Base-by-base conservation (phyloP, 2,113 vertebrate genomes). In the Phaethon lepturus region DNA sequence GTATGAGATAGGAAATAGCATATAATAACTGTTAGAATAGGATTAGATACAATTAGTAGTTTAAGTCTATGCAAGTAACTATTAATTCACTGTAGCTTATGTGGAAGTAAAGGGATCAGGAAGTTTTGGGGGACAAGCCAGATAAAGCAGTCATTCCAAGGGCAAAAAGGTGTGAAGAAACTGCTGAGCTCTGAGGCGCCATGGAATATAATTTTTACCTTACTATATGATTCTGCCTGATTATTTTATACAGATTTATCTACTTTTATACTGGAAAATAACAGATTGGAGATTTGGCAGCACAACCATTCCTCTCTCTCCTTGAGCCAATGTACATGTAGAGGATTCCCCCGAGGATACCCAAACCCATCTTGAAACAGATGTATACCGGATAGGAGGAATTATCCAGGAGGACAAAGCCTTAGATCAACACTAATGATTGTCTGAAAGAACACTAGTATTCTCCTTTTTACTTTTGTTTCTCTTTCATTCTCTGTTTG, bases 251-350 rank as follows among this genome's bases (percentile, higher is more conserved):
- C 3, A 3, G 26, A 55, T 38, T 38, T 47, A 26, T 31, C 33
- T 55, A 47, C 33, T 64, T 64, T 55, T 38, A 35, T 55, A 55
- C 13, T 22, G n/a, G 33, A 64, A 74, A 74, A 74, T 4, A 47
- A 31, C 3, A 59, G 66, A 50, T 35, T 17, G 13, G 44, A 59
- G 26, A 45, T 45, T 63, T 38, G 17, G 25, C 49, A 31, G 58
- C 40, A 35, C 40, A 38, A 45, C 25, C 33, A 35, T 18, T 53
- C 52, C 13, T 73, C 20, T 38, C 38, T 45, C 44, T 73, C 68
- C 40, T 62, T n/a, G 38, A n/a, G 15, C 14, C 10, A 64, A 47
- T 0, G 0, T 6, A 31, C 40, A 10, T 11, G 17, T 29, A 74
- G 33, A 64, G 26, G 22, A 7, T 33, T 62, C 28, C 40, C 17